These are phyloP conservation scores for Hypotaenidia okinawae DNA, from an alignment of 2,797 vertebrate genomes.

Conservation along the genomic window DNA sequence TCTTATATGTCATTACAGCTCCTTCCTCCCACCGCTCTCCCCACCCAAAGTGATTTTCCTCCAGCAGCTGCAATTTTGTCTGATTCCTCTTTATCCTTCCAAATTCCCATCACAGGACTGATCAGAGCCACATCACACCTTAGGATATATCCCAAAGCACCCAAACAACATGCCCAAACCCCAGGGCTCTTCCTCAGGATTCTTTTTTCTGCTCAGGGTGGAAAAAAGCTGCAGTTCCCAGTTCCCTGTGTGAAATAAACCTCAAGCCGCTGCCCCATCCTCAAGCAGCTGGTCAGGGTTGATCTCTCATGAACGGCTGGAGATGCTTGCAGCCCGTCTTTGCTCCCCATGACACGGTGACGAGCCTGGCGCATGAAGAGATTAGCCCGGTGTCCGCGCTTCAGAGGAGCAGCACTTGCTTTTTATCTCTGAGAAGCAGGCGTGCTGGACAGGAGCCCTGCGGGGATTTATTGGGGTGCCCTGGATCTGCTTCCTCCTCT, in stretches of 20 bases:
- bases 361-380: conserved; percentile 42
- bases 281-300: neutral
- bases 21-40: neutral
- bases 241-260: neutral
- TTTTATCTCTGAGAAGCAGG: conserved; percentile 81
- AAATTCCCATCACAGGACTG: neutral
- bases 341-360: neutral
- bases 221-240: neutral
- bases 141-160: neutral
- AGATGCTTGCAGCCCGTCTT: conserved; percentile 8
- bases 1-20: neutral
- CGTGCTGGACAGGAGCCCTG: conserved; percentile 71
- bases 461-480: conserved; percentile 68
- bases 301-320: conserved; percentile 29
- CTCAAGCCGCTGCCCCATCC: neutral
- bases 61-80: neutral
- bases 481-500: conserved; percentile 55
- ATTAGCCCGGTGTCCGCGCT: conserved; percentile 69
- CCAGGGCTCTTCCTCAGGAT: neutral
- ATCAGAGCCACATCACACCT: neutral
- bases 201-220: neutral
- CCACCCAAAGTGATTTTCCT: neutral
- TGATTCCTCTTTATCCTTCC: neutral
- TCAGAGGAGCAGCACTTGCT: conserved; percentile 52
- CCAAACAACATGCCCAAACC: neutral